phyloP scores from a whole-genome alignment of 2,797 vertebrate species.

The Malurus leucopterus region DNA sequence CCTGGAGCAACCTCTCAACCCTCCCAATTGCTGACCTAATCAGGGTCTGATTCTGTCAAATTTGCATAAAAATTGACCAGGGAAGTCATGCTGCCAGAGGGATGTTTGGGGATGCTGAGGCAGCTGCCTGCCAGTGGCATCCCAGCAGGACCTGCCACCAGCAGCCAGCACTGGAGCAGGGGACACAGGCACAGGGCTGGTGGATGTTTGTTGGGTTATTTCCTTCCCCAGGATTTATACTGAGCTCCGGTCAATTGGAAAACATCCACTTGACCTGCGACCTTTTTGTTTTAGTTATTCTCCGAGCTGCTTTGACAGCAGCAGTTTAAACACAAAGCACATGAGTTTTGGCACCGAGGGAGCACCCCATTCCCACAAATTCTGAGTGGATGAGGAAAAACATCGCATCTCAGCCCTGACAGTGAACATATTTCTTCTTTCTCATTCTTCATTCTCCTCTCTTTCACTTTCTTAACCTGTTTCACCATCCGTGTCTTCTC shows the following conservation, averaged over 20 bases:
- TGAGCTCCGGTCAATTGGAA: background rate
- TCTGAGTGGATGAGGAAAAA: background rate
- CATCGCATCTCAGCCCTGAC: rapidly evolving
- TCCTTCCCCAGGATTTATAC: background rate
- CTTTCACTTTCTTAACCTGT: background rate
- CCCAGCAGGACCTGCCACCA: background rate
- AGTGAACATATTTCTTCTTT: background rate
- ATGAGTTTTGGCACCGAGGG: background rate
- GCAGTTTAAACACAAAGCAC: background rate
- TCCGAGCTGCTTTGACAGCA: conserved; percentile 16
- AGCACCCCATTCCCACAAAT: background rate
- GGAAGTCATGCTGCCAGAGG: background rate
- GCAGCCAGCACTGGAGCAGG: background rate
- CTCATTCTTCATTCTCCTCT: background rate
- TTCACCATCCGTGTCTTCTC: background rate
- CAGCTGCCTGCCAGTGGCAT: background rate
- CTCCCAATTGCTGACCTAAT: background rate
- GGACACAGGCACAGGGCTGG: background rate
- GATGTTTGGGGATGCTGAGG: background rate
- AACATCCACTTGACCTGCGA: background rate
- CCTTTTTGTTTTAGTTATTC: conserved; percentile 11
- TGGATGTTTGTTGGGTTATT: background rate
- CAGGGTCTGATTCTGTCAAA: background rate
- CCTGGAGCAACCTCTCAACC: background rate
- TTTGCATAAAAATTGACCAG: rapidly evolving